Conservation (phyloP, 2,888 invertebrate genomes). For the Campopleginae sp. region DNA sequence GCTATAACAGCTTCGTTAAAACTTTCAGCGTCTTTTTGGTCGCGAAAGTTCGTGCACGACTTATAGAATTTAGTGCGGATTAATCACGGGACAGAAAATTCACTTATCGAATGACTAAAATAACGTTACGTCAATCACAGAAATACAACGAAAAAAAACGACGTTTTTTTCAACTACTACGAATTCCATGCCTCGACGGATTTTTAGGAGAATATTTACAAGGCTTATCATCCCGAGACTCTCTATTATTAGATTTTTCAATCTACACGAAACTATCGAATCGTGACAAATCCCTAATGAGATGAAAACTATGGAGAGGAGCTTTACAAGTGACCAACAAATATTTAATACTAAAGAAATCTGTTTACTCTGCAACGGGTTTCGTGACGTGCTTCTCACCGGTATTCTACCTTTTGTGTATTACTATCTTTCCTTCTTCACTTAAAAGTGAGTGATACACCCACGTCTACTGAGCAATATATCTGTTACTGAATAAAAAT, state of each 20-base stretch:
- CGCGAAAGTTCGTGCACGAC: constrained; percentile 47
- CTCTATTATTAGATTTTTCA: constrained; percentile 1
- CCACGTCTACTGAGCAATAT: constrained; percentile 69
- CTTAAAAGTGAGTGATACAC: constrained; percentile 66
- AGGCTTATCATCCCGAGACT: constrained; percentile 13
- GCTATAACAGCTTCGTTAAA: constrained; percentile 31
- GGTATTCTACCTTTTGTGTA: neutral
- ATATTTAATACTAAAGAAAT: constrained; percentile 68
- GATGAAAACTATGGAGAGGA: constrained; percentile 40
- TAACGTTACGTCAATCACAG: constrained; percentile 65
- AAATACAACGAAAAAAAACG: constrained; percentile 58
- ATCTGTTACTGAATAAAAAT: constrained; percentile 61
- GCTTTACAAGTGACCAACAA: neutral
- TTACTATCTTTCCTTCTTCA: constrained; percentile 22
- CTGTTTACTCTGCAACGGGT: constrained; percentile 51
- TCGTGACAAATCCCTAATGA: constrained; percentile 49
- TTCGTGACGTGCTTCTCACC: constrained; percentile 26
- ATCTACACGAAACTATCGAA: constrained; percentile 17
- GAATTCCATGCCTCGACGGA: constrained; percentile 19
- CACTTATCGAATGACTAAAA: constrained; percentile 63
- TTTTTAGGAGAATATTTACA: constrained; percentile 44
- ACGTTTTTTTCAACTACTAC: constrained; percentile 36
- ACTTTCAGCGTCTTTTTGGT: constrained; percentile 29
- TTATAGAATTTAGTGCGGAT: constrained; percentile 55
- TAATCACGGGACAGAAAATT: constrained; percentile 60